These are phyloP conservation scores for Calosoma granatense DNA, from an alignment of 1,140 invertebrate species.

Conservation along the genomic window DNA sequence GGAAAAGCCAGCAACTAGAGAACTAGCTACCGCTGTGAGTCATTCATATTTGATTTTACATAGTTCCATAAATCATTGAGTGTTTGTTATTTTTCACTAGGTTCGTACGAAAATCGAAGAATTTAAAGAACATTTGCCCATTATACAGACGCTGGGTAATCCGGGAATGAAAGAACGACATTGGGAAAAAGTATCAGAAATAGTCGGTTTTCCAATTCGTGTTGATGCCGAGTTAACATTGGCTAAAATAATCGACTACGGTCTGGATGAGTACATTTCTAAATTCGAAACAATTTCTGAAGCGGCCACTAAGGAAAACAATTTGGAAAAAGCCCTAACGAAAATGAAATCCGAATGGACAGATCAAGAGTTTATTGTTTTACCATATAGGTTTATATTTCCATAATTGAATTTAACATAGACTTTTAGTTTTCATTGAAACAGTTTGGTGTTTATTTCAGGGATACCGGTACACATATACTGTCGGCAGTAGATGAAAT, in stretches of 20 bases:
- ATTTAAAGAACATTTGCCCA: slow-evolving; percentile 82
- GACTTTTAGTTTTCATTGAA: neutral
- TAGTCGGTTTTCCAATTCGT: slow-evolving; percentile 86
- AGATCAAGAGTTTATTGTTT: slow-evolving; percentile 70
- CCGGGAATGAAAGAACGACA: slow-evolving; percentile 86
- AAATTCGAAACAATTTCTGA: slow-evolving; percentile 92
- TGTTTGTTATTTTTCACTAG: slow-evolving; percentile 15
- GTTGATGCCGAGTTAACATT: slow-evolving; percentile 77
- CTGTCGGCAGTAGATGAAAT: slow-evolving; percentile 89
- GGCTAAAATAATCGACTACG: slow-evolving; percentile 86
- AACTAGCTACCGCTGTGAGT: slow-evolving; percentile 52
- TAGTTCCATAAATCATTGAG: neutral
- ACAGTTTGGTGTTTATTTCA: slow-evolving; percentile 24
- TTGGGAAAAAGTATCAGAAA: slow-evolving; percentile 93
- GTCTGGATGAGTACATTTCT: slow-evolving; percentile 77
- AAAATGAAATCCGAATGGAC: slow-evolving; percentile 93
- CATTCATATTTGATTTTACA: neutral
- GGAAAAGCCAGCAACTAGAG: slow-evolving; percentile 53
- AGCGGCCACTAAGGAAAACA: slow-evolving; percentile 90
- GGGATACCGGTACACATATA: slow-evolving; percentile 87
- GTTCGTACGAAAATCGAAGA: slow-evolving; percentile 66
- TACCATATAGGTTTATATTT: slow-evolving; percentile 46
- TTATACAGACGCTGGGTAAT: slow-evolving; percentile 87
- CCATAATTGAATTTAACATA: neutral
- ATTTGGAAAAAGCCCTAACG: slow-evolving; percentile 76